These are phyloP conservation scores for Quadriops clusia DNA, from an alignment of 2,888 invertebrate genomes.

Conservation along the genomic window DNA sequence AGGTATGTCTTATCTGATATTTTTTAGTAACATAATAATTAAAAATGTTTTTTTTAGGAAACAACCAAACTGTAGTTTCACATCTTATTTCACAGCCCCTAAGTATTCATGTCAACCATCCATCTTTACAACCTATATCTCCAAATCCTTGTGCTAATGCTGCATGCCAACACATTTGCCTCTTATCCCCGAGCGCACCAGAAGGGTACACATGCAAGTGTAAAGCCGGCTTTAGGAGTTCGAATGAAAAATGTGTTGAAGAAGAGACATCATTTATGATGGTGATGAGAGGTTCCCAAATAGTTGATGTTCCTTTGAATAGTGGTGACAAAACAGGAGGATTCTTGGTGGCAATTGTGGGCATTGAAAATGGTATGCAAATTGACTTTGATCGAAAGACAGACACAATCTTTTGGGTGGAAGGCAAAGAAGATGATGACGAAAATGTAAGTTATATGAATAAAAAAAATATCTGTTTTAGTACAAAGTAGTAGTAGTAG, in stretches of 20 bases:
- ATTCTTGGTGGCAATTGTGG: constrained; percentile 76
- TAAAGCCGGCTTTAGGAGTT: constrained; percentile 68
- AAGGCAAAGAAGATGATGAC: constrained; percentile 62
- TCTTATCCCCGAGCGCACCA: constrained; percentile 65
- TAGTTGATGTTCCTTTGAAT: constrained; percentile 70
- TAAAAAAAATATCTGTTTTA: constrained; percentile 3
- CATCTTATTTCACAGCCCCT: constrained; percentile 90
- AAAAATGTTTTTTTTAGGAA: constrained; percentile 39
- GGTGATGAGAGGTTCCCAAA: constrained; percentile 80
- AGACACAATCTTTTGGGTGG: constrained; percentile 78
- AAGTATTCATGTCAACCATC: constrained; percentile 91
- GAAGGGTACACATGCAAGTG: constrained; percentile 81
- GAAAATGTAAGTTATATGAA: constrained; percentile 41
- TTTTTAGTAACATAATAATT: constrained; percentile 1
- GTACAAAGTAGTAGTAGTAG: background rate
- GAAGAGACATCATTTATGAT: constrained; percentile 84
- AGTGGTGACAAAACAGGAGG: constrained; percentile 67
- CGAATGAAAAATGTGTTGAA: constrained; percentile 63
- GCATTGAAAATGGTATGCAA: constrained; percentile 76
- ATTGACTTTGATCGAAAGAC: constrained; percentile 86
- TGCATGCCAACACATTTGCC: constrained; percentile 81
- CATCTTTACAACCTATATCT: constrained; percentile 76
- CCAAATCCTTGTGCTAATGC: constrained; percentile 64
- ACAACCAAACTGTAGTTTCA: constrained; percentile 86
- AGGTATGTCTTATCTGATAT: constrained; percentile 19